These are phyloP conservation scores for Echeneis naucrates DNA, from an alignment of 2,797 vertebrate genomes.

Conservation along the genomic window DNA sequence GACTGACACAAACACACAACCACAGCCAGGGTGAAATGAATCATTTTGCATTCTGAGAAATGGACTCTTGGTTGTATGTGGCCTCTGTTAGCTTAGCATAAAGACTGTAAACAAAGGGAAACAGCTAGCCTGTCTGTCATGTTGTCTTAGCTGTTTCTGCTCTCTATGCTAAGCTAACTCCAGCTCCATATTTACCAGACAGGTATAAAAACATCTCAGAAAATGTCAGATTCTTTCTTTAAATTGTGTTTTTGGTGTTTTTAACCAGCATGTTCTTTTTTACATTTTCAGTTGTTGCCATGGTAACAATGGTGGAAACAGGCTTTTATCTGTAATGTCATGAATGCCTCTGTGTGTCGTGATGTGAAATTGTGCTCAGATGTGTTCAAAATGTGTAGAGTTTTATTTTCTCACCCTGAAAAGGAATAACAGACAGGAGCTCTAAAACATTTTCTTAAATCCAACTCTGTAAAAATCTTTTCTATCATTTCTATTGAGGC, in stretches of 20 bases:
- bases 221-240: not conserved
- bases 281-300: too few species aligned
- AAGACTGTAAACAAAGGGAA: not conserved
- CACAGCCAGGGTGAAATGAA: not conserved
- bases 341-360: not conserved
- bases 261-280: not conserved
- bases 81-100: not conserved
- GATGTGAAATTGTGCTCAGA: not conserved
- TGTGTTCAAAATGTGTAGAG: not conserved
- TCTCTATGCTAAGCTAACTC: not conserved
- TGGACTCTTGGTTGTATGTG: not conserved
- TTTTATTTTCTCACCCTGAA: not conserved
- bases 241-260: not conserved
- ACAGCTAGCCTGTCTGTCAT: not conserved
- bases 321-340: not conserved
- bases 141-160: not conserved
- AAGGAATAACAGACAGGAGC: not conserved
- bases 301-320: too few species aligned
- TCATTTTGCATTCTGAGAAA: not conserved
- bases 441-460: not conserved
- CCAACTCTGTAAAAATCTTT: not conserved
- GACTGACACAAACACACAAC: conserved; percentile 43
- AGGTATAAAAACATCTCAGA: not conserved
- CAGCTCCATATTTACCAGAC: not conserved
- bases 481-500: not conserved